Conservation (phyloP, 1,140 invertebrate species). For the Leptonema lineaticorne region DNA sequence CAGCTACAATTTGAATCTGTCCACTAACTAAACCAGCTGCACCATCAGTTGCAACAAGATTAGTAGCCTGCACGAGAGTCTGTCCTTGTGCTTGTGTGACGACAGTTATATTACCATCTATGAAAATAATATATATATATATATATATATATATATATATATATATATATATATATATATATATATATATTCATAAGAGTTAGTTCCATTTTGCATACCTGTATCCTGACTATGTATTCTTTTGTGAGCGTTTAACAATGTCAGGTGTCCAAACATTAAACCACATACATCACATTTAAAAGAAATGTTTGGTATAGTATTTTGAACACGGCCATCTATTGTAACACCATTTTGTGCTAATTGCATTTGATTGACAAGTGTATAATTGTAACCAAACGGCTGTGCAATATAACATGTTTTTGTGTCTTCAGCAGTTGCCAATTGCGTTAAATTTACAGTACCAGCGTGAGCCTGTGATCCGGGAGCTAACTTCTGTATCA, state of each 20-base stretch:
- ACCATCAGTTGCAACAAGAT: conserved; percentile 43
- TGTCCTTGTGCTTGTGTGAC: conserved; percentile 50
- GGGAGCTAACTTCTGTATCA: conserved; percentile 62
- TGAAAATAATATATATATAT: background rate
- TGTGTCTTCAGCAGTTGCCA: conserved; percentile 61
- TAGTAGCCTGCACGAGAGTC: conserved; percentile 49
- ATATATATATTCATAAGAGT: too few species aligned
- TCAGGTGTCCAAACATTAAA: conserved; percentile 76
- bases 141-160: background rate
- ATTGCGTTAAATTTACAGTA: conserved; percentile 66
- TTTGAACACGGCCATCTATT: conserved; percentile 50
- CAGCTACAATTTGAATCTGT: conserved; percentile 63
- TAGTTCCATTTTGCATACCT: conserved; percentile 47
- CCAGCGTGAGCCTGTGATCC: conserved; percentile 53
- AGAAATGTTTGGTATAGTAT: conserved; percentile 75
- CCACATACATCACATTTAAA: conserved; percentile 86
- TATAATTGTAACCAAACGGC: conserved; percentile 70
- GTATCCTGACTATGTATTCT: conserved; percentile 68
- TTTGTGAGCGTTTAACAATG: conserved; percentile 78
- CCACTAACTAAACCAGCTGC: conserved; percentile 45
- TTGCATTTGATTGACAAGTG: conserved; percentile 64
- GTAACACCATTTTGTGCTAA: conserved; percentile 55
- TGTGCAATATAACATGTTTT: conserved; percentile 70
- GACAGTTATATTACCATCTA: conserved; percentile 43
- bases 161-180: too few species aligned